These are phyloP conservation scores for Melipona bicolor DNA, from an alignment of 2,888 invertebrate species.

Conservation along the genomic window DNA sequence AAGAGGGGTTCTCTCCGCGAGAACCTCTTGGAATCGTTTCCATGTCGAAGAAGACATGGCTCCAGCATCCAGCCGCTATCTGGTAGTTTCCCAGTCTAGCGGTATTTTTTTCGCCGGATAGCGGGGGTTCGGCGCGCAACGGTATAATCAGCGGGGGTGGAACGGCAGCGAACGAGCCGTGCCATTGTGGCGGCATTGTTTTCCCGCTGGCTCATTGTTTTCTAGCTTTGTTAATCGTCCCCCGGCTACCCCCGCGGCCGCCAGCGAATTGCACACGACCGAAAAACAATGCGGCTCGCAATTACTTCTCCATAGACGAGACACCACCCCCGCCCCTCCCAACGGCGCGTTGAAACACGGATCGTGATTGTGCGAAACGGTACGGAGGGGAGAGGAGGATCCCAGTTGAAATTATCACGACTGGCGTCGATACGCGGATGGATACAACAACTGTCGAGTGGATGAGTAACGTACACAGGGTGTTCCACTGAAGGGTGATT, in stretches of 20 bases:
- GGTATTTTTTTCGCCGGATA: conserved; percentile 12
- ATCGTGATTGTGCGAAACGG: conserved; percentile 23
- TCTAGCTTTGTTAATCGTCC: conserved; percentile 79
- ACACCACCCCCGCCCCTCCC: background rate
- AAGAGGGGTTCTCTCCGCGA: background rate
- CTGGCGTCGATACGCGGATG: conserved; percentile 8
- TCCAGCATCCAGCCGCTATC: background rate
- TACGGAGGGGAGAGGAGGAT: background rate
- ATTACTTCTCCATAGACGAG: conserved; percentile 73
- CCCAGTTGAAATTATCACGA: conserved; percentile 20
- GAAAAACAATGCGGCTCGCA: conserved; percentile 77
- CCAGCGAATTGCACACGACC: conserved; percentile 48
- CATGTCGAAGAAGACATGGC: background rate
- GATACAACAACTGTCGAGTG: background rate
- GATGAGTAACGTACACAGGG: background rate
- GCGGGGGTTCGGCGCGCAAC: conserved; percentile 30
- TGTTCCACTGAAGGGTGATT: background rate
- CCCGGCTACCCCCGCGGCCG: conserved; percentile 44
- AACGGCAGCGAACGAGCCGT: conserved; percentile 73
- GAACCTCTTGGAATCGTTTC: background rate
- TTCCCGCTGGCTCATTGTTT: conserved; percentile 77
- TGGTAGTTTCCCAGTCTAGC: conserved; percentile 13
- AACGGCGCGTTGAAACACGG: background rate
- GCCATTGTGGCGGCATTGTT: conserved; percentile 76
- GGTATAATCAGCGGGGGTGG: conserved; percentile 76